Evolutionary conservation across 2,888 invertebrate genomes (phyloP), one percentile per base, ranked within the genome.

Genomic region (Zaprionus lineosus): DNA sequence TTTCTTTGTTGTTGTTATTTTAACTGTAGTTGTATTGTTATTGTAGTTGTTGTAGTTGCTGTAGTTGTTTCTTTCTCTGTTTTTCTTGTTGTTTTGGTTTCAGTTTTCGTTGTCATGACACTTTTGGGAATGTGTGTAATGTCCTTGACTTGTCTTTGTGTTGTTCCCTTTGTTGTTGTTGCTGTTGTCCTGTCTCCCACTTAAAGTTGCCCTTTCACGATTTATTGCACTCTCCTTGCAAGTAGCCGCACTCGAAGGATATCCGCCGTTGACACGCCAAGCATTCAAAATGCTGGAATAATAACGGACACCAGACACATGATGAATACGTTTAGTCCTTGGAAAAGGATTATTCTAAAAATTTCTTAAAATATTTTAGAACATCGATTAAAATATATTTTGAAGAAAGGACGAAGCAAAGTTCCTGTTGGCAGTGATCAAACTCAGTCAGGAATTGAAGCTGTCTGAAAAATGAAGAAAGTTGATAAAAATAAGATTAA

Each of bases 211-310:
- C 53, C 24, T n/a, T n/a, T n/a, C 34, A 60, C 61, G 58, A 82
- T 65, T 81, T 72, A 84, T 82, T 51, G 65, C 62, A 19, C 47
- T 58, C 39, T 51, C 50, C 56, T 11, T 72, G 72, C 74, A 76
- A 78, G 74, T 82, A 69, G 46, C 40, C 77, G 78, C 74, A 74
- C 74, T 66, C 40, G 65, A 61, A 71, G 84, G 86, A 86, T 75
- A 82, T 86, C 85, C 85, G 83, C 50, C 73, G 64, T 47, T 76
- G 76, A 81, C 82, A 83, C 84, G 72, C 69, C 40, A 67, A 50
- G 21, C 67, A 44, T 48, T 48, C 60, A 41, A 63, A 68, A 61
- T 60, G 46, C 58, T 52, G 16, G 46, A 48, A 6, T 24, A 9
- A 16, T 8, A 14, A 4, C 5, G 12, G 11, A 31, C 14, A 8